Evolutionary conservation across 2,797 vertebrate species (phyloP).

Genomic region (Micropoecilia bifurca): DNA sequence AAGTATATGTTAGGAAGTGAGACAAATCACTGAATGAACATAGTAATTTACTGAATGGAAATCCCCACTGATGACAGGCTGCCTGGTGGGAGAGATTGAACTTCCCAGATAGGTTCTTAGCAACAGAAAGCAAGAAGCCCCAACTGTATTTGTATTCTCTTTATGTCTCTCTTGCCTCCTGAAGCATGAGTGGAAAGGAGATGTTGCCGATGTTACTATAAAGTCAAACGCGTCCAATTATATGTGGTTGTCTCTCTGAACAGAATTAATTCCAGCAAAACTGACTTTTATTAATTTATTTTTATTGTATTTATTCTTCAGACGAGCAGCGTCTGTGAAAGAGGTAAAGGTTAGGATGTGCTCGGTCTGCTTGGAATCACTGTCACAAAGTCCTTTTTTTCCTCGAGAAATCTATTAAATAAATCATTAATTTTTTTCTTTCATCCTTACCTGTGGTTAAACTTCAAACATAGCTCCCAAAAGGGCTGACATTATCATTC

Average conservation of each 20-base stretch:
- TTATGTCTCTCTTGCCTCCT: background rate
- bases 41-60: slow-evolving; percentile 24
- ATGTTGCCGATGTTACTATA: background rate
- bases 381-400: slow-evolving; percentile 1
- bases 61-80: slow-evolving; percentile 25
- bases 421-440: background rate
- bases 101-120: background rate
- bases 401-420: background rate
- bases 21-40: slow-evolving; percentile 30
- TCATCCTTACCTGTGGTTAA: background rate
- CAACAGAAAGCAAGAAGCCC: slow-evolving; percentile 2
- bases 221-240: background rate
- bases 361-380: background rate
- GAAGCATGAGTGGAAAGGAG: background rate
- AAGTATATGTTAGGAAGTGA: slow-evolving; percentile 15
- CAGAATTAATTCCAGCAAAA: background rate
- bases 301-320: background rate
- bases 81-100: slow-evolving; percentile 5
- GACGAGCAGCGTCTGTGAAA: background rate
- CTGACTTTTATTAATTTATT: background rate
- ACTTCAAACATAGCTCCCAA: background rate
- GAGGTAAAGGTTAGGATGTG: background rate
- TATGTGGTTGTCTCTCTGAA: background rate
- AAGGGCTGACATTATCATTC: background rate
- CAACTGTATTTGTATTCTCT: background rate